These are phyloP conservation scores for Nomada fabriciana DNA, from an alignment of 2,888 invertebrate species.

Conservation along the genomic window DNA sequence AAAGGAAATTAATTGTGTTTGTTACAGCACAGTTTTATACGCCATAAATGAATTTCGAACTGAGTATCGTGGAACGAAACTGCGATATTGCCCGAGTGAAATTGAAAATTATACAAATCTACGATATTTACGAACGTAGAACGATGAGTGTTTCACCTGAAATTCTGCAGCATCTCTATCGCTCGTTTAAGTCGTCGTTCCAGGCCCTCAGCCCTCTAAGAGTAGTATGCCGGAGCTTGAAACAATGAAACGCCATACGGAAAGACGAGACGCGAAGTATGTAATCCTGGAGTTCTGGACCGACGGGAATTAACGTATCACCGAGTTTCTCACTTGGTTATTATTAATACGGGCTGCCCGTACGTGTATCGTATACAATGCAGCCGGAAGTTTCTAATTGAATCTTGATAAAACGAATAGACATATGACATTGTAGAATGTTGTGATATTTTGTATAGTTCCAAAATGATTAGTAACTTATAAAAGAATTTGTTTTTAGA, in stretches of 20 bases:
- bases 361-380: neutral
- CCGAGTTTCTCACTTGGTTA: conserved; percentile 3
- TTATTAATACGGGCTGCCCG: conserved; percentile 1
- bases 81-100: neutral
- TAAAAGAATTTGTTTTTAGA: no score
- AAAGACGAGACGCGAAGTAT: conserved; percentile 8
- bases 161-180: conserved; percentile 22
- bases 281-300: conserved; percentile 6
- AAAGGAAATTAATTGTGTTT: no score
- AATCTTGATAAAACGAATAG: conserved; percentile 7
- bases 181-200: neutral
- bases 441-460: neutral
- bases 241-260: conserved; percentile 29
- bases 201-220: neutral
- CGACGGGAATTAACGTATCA: conserved; percentile 24
- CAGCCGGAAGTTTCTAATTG: conserved; percentile 16
- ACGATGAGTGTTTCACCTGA: conserved; percentile 1
- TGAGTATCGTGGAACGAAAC: conserved; percentile 17
- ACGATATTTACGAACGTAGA: neutral
- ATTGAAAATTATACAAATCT: neutral
- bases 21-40: conserved; percentile 3
- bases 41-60: conserved; percentile 9
- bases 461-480: neutral
- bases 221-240: neutral
- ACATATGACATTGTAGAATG: no score